Conservation (phyloP, 2,797 vertebrate species). For the Falco columbarius region DNA sequence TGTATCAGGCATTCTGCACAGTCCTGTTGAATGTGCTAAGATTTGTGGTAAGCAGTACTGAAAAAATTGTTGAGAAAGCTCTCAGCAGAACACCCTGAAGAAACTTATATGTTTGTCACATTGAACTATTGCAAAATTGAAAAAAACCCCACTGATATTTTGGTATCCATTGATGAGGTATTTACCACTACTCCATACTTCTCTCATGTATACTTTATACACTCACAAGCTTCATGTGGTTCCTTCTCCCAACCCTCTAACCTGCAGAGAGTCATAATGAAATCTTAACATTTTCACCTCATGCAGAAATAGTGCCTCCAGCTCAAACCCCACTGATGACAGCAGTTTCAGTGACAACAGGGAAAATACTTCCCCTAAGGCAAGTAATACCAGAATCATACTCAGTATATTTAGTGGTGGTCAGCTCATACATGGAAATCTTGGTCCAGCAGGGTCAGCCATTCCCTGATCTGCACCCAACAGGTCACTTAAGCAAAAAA, state of each 20-base stretch:
- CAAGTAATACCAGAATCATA: not conserved
- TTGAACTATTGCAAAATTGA: not conserved
- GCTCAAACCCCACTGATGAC: not conserved
- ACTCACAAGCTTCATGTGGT: not conserved
- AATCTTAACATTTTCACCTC: not conserved
- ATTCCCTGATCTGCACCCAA: not conserved
- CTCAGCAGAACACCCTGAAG: not conserved
- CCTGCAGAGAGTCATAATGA: not conserved
- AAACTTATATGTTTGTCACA: not conserved
- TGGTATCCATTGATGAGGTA: not conserved
- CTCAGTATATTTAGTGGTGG: not conserved
- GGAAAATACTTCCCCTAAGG: not conserved
- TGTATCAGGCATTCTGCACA: not conserved
- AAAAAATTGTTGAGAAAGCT: not conserved
- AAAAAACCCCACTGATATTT: not conserved
- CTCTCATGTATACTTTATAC: not conserved
- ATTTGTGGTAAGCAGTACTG: not conserved
- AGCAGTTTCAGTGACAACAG: not conserved
- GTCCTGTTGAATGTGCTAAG: not conserved
- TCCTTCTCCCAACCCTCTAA: not conserved
- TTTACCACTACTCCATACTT: not conserved
- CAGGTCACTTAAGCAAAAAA: not conserved
- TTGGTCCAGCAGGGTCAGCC: not conserved
- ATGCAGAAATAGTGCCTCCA: not conserved
- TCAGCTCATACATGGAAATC: not conserved